phyloP scores from a whole-genome alignment of 2,888 invertebrate species.

The Acrobasis suavella region DNA sequence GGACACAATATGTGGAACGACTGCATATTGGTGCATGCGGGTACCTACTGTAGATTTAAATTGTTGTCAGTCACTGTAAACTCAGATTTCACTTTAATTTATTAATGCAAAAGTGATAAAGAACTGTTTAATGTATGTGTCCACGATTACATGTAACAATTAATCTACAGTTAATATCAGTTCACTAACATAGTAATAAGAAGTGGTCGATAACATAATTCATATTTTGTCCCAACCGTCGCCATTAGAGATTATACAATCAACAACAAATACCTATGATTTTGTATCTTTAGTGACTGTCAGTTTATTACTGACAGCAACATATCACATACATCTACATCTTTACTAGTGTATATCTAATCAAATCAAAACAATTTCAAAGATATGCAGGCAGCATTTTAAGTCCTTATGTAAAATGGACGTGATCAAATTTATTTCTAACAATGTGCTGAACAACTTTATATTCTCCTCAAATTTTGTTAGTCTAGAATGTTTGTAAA shows the following conservation, averaged over 20 bases:
- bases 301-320: no score
- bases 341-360: no score
- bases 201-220: no score
- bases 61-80: not conserved
- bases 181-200: no score
- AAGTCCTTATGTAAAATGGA: not conserved
- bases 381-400: not conserved
- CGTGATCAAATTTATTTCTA: constrained; percentile 2
- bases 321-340: no score
- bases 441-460: constrained; percentile 2
- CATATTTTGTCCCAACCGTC: no score
- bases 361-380: not conserved
- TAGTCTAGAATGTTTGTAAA: constrained; percentile 7
- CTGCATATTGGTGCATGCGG: constrained; percentile 17
- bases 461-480: constrained; percentile 5
- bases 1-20: constrained; percentile 4
- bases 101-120: not conserved
- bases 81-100: not conserved
- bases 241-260: no score
- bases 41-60: not conserved
- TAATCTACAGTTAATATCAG: no score
- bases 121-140: no score
- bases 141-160: no score
- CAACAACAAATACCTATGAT: no score
- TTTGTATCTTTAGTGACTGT: no score